phyloP scores from a whole-genome alignment of 2,888 invertebrate species.

The Agrotis clavis region DNA sequence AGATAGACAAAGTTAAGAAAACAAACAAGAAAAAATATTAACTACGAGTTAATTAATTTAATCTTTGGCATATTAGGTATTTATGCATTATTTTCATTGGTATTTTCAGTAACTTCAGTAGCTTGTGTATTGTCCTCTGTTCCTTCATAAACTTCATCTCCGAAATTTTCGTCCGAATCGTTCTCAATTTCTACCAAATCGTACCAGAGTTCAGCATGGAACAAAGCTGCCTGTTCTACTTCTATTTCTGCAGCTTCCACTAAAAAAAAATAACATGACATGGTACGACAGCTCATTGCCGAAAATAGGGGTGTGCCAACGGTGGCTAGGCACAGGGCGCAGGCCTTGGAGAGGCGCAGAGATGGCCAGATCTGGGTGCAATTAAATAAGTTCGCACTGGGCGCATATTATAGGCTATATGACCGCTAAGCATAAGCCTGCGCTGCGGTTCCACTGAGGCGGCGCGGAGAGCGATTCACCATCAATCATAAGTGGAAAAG shows the following conservation, averaged over 20 bases:
- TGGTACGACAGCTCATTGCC: too few relatives aligned
- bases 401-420: too few relatives aligned
- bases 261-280: constrained; percentile 43
- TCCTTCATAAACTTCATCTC: constrained; percentile 36
- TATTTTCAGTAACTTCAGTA: neutral
- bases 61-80: neutral
- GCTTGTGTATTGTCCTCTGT: neutral
- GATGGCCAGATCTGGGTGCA: too few relatives aligned
- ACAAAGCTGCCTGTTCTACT: constrained; percentile 79
- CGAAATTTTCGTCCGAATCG: constrained; percentile 37
- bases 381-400: too few relatives aligned
- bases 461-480: too few relatives aligned
- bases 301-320: too few relatives aligned
- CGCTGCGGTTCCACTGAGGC: too few relatives aligned
- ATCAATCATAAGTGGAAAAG: too few relatives aligned
- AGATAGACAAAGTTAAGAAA: neutral
- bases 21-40: constrained; percentile 9
- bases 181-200: constrained; percentile 71
- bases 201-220: constrained; percentile 78
- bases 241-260: constrained; percentile 81
- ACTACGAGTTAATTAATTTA: too few relatives aligned
- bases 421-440: too few relatives aligned
- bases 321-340: too few relatives aligned
- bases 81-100: neutral
- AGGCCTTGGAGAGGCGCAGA: too few relatives aligned